A percentile compares a stretch with the other conserved stretches of the same genome.
Evolutionary conservation across 1,140 invertebrate genomes (phyloP).

Genomic region (Sitophilus oryzae): DNA sequence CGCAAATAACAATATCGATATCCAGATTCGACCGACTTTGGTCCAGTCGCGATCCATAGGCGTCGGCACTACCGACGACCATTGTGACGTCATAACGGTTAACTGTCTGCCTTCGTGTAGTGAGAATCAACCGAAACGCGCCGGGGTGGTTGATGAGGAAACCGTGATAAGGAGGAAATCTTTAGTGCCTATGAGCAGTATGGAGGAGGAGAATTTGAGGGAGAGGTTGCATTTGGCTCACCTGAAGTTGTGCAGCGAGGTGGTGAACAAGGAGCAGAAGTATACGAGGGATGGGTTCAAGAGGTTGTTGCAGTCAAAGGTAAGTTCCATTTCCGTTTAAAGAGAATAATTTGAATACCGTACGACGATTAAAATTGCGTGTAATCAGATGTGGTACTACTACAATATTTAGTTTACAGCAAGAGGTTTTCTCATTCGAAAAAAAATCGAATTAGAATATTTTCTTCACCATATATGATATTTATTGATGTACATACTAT

Average conservation of each 20-base stretch:
- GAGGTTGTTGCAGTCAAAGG: slow-evolving; percentile 60
- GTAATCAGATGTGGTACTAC: no score
- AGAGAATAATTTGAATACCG: no score
- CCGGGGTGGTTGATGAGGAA: slow-evolving; percentile 27
- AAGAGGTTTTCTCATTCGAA: no score
- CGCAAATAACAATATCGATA: no score
- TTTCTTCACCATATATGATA: no score
- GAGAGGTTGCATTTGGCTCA: slow-evolving; percentile 52
- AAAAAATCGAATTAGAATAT: no score
- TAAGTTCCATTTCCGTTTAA: no score
- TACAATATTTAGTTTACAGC: no score
- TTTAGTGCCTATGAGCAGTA: slow-evolving; percentile 50
- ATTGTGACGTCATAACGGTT: no score
- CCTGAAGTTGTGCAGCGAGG: slow-evolving; percentile 57
- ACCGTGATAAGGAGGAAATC: slow-evolving; percentile 30
- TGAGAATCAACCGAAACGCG: neutral
- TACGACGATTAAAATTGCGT: no score
- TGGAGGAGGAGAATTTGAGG: slow-evolving; percentile 60
- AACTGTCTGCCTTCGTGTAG: slow-evolving; percentile 7
- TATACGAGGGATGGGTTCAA: slow-evolving; percentile 58
- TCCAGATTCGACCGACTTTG: neutral
- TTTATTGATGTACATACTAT: no score
- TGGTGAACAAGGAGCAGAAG: slow-evolving; percentile 52
- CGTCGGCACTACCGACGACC: slow-evolving; percentile 22
- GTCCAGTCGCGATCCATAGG: slow-evolving; percentile 23